These are phyloP conservation scores for Andricus grossulariae DNA, from an alignment of 1,140 invertebrate genomes.

Conservation along the genomic window DNA sequence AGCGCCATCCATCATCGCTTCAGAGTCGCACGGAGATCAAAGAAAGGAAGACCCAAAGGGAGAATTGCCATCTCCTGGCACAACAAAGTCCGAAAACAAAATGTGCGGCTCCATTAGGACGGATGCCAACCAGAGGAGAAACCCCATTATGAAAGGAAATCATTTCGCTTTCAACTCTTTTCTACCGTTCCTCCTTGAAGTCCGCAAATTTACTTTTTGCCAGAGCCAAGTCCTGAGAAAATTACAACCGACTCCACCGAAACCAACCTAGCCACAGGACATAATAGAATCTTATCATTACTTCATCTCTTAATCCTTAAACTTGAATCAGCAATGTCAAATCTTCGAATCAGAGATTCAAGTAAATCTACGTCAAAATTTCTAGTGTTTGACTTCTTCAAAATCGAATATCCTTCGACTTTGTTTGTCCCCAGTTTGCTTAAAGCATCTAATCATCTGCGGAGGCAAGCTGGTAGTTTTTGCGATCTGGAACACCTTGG, in stretches of 20 bases:
- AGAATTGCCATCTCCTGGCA: conserved; percentile 29
- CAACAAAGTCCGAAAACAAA: conserved; percentile 24
- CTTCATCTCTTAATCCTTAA: not conserved
- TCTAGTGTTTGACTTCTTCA: too few species aligned
- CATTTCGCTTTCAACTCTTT: conserved; percentile 13
- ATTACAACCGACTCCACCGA: not conserved
- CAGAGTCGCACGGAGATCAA: conserved; percentile 12
- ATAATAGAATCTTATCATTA: conserved; percentile 16
- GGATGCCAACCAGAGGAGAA: conserved; percentile 10
- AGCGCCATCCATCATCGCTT: conserved; percentile 22
- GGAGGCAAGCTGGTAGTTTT: too few species aligned
- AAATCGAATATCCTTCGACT: too few species aligned
- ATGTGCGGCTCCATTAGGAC: conserved; percentile 23
- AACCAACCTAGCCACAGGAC: conserved; percentile 8
- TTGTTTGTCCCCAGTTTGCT: too few species aligned
- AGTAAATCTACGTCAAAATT: too few species aligned
- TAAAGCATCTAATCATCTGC: too few species aligned
- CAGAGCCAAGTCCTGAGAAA: not conserved
- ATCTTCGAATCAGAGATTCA: too few species aligned
- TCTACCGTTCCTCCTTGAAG: not conserved
- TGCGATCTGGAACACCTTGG: not conserved
- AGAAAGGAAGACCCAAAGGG: conserved; percentile 3
- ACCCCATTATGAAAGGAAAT: conserved; percentile 16
- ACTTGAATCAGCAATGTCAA: conserved; percentile 1
- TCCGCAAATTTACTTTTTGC: conserved; percentile 21